phyloP scores from a whole-genome alignment of 2,888 invertebrate genomes.

The Nipponacmea schrenckii region DNA sequence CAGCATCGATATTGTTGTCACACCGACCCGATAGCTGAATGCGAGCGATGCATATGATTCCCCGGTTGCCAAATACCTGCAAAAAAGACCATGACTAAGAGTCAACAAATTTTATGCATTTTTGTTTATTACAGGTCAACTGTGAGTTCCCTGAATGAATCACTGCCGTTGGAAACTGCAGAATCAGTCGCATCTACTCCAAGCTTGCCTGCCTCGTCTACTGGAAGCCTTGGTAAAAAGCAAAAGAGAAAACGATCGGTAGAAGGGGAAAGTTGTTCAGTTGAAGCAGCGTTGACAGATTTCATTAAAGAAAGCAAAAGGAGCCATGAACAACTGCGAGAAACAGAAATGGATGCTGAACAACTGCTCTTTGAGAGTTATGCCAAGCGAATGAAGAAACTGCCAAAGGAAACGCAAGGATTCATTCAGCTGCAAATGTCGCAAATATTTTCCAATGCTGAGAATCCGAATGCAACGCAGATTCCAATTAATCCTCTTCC shows the following conservation, averaged over 20 bases:
- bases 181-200: not conserved
- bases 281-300: not conserved
- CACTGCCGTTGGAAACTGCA: not conserved
- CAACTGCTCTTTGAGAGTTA: not conserved
- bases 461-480: constrained; percentile 7
- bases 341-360: not conserved
- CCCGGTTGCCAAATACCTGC: constrained; percentile 23
- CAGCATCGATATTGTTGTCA: constrained; percentile 15
- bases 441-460: constrained; percentile 20
- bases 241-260: not conserved
- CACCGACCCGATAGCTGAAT: constrained; percentile 14
- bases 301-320: not conserved
- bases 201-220: not conserved
- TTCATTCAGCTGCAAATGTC: constrained; percentile 10
- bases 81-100: constrained; percentile 3
- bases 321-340: not conserved
- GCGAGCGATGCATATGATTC: constrained; percentile 19
- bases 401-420: not conserved
- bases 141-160: not conserved
- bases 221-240: not conserved
- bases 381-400: constrained; percentile 1
- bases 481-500: constrained; percentile 13
- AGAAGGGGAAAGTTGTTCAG: not conserved
- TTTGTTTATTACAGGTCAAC: not conserved
- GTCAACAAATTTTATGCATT: not conserved